phyloP scores from a whole-genome alignment of 1,140 invertebrate genomes.

The Theocolax elegans region DNA sequence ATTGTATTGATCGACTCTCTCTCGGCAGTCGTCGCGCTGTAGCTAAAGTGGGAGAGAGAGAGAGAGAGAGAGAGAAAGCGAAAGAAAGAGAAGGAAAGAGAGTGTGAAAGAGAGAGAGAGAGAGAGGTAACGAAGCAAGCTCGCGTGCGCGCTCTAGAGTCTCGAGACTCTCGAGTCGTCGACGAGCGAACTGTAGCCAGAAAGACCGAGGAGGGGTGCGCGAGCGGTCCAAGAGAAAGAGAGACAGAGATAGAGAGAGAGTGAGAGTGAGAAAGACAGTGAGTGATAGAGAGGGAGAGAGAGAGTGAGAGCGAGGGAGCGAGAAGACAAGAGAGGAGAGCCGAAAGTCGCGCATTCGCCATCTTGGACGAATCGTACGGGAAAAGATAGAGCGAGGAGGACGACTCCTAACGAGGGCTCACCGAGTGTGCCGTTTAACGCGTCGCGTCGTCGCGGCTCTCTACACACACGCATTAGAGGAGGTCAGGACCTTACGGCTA shows the following conservation, averaged over 20 bases:
- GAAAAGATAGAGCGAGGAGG: not conserved
- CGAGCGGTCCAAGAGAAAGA: not conserved
- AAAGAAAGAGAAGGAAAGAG: conserved; percentile 36
- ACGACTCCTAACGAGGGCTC: conserved; percentile 44
- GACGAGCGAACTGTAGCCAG: not conserved
- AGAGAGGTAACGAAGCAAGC: not conserved
- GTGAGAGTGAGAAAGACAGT: conserved; percentile 38
- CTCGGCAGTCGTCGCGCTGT: no score
- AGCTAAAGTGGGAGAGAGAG: conserved; percentile 42
- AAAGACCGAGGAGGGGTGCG: not conserved
- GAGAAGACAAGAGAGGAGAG: conserved; percentile 50
- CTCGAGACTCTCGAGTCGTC: no score
- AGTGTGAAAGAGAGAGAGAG: not conserved
- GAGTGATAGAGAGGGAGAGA: conserved; percentile 40
- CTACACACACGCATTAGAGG: not conserved
- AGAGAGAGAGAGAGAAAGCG: not conserved
- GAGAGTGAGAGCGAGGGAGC: conserved; percentile 47
- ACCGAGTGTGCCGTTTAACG: conserved; percentile 57
- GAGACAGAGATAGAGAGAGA: conserved; percentile 47
- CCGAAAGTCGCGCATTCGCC: conserved; percentile 62
- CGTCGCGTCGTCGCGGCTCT: conserved; percentile 50
- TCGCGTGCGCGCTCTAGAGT: no score
- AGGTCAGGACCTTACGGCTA: not conserved
- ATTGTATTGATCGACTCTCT: conserved; percentile 75
- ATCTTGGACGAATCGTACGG: conserved; percentile 67